phyloP scores from a whole-genome alignment of 1,140 invertebrate genomes.

The Oscheius sp. region DNA sequence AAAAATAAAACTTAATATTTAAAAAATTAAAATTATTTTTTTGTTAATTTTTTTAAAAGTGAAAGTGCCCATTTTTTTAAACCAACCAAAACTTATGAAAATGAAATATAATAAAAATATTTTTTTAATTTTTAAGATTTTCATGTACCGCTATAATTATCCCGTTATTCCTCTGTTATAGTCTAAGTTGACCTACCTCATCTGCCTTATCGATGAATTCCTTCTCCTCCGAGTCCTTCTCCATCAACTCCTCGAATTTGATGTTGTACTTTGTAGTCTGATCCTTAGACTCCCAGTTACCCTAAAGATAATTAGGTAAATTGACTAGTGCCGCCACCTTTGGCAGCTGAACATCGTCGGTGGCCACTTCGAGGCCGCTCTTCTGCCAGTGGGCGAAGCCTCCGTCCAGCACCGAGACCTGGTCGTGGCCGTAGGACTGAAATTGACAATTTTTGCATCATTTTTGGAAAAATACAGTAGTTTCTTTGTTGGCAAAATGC shows the following conservation, averaged over 20 bases:
- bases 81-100: too few relatives aligned
- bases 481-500: slow-evolving; percentile 2
- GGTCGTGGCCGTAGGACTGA: slow-evolving; percentile 52
- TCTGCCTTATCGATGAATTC: slow-evolving; percentile 35
- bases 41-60: too few relatives aligned
- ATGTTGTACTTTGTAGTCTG: slow-evolving; percentile 34
- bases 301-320: slow-evolving; percentile 20
- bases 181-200: slow-evolving; percentile 5
- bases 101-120: too few relatives aligned
- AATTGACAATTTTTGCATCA: too few relatives aligned
- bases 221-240: slow-evolving; percentile 35
- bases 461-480: neutral
- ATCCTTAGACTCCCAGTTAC: slow-evolving; percentile 45
- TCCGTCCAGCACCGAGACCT: slow-evolving; percentile 49
- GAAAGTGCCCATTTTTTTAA: too few relatives aligned
- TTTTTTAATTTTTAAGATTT: too few relatives aligned
- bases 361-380: slow-evolving; percentile 20
- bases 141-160: too few relatives aligned
- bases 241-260: slow-evolving; percentile 43
- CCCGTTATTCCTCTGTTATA: too few relatives aligned
- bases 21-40: too few relatives aligned
- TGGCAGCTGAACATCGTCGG: slow-evolving; percentile 10
- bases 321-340: neutral
- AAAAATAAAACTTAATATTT: too few relatives aligned
- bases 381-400: slow-evolving; percentile 44